phyloP scores from a whole-genome alignment of 1,140 invertebrate species.

The Conopomorpha cramerella region DNA sequence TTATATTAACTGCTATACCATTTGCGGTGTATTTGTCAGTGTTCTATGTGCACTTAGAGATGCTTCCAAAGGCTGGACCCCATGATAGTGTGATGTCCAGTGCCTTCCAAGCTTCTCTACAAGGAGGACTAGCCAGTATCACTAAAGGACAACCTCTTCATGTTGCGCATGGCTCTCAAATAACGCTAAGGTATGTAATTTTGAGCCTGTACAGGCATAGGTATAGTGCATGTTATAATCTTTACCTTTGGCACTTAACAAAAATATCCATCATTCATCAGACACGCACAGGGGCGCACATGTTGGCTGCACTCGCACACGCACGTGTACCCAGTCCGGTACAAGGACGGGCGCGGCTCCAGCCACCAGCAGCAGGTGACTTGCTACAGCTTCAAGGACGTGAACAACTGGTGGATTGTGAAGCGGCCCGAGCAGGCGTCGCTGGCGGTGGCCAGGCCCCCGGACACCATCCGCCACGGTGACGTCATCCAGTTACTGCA shows the following conservation, averaged over 20 bases:
- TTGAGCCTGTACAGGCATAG: no score
- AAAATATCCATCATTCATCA: constrained; percentile 18
- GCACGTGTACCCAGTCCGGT: constrained; percentile 89
- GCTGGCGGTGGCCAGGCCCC: constrained; percentile 75
- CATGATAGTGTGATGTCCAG: constrained; percentile 97
- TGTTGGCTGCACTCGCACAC: constrained; percentile 97
- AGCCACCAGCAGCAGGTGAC: constrained; percentile 98
- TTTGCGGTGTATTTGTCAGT: constrained; percentile 76
- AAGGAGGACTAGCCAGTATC: constrained; percentile 93
- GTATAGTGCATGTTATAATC: no score
- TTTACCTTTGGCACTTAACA: no score
- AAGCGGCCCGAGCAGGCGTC: constrained; percentile 82
- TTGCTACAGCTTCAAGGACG: constrained; percentile 96
- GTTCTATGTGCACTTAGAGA: constrained; percentile 87
- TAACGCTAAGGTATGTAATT: constrained; percentile 82
- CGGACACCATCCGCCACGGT: constrained; percentile 84
- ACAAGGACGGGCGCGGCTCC: constrained; percentile 90
- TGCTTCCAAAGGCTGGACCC: constrained; percentile 88
- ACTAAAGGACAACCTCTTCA: constrained; percentile 90
- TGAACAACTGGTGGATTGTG: constrained; percentile 97
- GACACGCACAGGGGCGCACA: constrained; percentile 87
- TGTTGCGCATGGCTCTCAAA: constrained; percentile 93
- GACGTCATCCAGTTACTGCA: constrained; percentile 93
- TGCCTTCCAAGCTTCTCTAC: constrained; percentile 94
- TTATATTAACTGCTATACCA: constrained; percentile 69